A percentile compares a stretch with the other conserved stretches of the same genome.
Evolutionary conservation across 2,113 vertebrate genomes (phyloP).

Genomic region (Labeo rohita): DNA sequence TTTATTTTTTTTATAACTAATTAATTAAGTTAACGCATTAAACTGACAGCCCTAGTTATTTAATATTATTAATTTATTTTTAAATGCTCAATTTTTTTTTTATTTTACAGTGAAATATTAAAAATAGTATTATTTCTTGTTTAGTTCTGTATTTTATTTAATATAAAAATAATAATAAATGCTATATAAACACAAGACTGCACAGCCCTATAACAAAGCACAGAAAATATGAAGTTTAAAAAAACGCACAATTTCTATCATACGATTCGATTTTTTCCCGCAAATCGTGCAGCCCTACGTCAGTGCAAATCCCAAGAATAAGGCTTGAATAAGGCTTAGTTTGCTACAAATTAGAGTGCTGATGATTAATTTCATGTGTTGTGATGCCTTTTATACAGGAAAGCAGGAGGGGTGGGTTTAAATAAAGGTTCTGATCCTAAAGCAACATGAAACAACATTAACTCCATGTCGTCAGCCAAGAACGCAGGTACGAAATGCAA

Average conservation of each 20-base stretch:
- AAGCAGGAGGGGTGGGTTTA: not conserved
- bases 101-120: not conserved
- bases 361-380: slow-evolving; percentile 27
- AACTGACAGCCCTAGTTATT: not conserved
- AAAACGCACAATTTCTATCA: not conserved
- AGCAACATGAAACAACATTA: slow-evolving; percentile 6
- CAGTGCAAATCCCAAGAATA: not conserved
- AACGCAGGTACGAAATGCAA: not conserved
- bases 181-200: not conserved
- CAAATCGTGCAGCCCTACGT: not conserved
- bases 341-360: slow-evolving; percentile 1
- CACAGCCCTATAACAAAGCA: not conserved
- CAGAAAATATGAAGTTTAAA: not conserved
- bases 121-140: not conserved
- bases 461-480: not conserved
- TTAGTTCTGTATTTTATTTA: not conserved
- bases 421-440: slow-evolving; percentile 7
- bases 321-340: not conserved
- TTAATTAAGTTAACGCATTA: no score
- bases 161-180: not conserved
- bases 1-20: no score
- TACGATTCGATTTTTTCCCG: no score
- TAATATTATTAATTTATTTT: not conserved
- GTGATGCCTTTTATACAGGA: not conserved
- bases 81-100: not conserved